Evolutionary conservation across 2,797 vertebrate genomes (phyloP).

Genomic region (Ptychobarbus kaznakovi): DNA sequence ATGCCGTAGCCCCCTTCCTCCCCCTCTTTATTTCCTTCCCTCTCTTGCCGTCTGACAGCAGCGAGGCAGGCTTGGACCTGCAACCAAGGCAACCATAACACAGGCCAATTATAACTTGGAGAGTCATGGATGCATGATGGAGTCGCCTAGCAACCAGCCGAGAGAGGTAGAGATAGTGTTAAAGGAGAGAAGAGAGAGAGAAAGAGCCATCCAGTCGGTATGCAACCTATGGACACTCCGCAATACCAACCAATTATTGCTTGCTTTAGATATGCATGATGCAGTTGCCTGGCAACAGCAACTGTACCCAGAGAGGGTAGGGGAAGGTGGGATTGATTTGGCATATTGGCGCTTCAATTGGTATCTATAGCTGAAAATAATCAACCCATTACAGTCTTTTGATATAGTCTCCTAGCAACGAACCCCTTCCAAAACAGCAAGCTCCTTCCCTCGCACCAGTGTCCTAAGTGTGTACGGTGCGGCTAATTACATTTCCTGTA

Average conservation of each 20-base stretch:
- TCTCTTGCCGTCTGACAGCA: slow-evolving; percentile 69
- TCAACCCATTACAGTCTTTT: slow-evolving; percentile 84
- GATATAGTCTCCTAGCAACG: slow-evolving; percentile 89
- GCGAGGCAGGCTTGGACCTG: slow-evolving; percentile 78
- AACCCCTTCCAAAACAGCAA: slow-evolving; percentile 51
- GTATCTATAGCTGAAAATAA: slow-evolving; percentile 81
- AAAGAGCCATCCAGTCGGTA: slow-evolving; percentile 76
- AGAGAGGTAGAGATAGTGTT: slow-evolving; percentile 58
- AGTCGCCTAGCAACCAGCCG: slow-evolving; percentile 90
- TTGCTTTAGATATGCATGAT: slow-evolving; percentile 76
- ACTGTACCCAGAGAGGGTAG: slow-evolving; percentile 46
- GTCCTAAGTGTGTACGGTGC: slow-evolving; percentile 70
- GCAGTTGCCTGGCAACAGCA: slow-evolving; percentile 92
- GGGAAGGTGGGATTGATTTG: slow-evolving; percentile 66
- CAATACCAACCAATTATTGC: slow-evolving; percentile 82
- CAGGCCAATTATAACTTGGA: slow-evolving; percentile 87
- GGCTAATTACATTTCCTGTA: slow-evolving; percentile 79
- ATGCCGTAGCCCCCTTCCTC: slow-evolving; percentile 40
- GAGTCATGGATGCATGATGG: slow-evolving; percentile 80
- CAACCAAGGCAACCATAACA: slow-evolving; percentile 77
- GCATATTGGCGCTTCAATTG: slow-evolving; percentile 80
- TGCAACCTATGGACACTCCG: slow-evolving; percentile 75
- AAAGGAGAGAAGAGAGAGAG: slow-evolving; percentile 67
- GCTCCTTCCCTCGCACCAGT: slow-evolving; percentile 47
- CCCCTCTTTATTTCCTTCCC: slow-evolving; percentile 37